Evolutionary conservation across 2,888 invertebrate species (phyloP).

Genomic region (Dynastes maya): DNA sequence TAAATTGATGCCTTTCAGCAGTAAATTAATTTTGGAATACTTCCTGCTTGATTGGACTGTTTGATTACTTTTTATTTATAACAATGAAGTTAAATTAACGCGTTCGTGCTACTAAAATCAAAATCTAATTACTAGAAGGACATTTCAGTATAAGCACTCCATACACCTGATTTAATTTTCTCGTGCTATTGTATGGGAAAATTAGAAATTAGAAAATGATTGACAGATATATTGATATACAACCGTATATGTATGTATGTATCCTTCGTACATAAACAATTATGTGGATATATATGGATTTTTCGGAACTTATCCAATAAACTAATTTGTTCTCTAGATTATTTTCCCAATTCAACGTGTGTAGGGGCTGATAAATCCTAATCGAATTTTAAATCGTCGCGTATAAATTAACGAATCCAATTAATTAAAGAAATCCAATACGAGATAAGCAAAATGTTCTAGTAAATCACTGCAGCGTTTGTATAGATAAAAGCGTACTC

Average conservation of each 20-base stretch:
- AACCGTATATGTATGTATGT: neutral
- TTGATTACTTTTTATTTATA: slow-evolving; percentile 15
- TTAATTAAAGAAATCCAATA: slow-evolving; percentile 30
- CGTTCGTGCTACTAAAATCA: neutral
- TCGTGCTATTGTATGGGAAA: slow-evolving; percentile 17
- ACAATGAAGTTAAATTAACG: slow-evolving; percentile 11
- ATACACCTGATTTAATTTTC: slow-evolving; percentile 8
- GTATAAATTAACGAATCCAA: slow-evolving; percentile 27
- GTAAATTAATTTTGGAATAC: slow-evolving; percentile 16
- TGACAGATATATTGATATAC: neutral
- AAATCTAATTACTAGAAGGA: slow-evolving; percentile 21
- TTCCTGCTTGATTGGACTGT: neutral
- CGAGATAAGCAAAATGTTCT: slow-evolving; percentile 28
- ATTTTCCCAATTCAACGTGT: neutral
- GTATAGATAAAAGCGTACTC: slow-evolving; percentile 9
- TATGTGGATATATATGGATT: neutral
- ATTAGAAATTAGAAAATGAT: slow-evolving; percentile 16
- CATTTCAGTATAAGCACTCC: neutral
- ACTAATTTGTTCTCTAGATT: neutral
- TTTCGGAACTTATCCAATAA: neutral
- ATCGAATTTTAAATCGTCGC: slow-evolving; percentile 19
- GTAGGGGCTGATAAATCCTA: neutral
- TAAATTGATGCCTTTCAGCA: neutral
- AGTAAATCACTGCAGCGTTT: slow-evolving; percentile 39
- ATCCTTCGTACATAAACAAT: neutral